Base-by-base conservation (phyloP, 2,888 invertebrate species). In the Tiphia femorata region DNA sequence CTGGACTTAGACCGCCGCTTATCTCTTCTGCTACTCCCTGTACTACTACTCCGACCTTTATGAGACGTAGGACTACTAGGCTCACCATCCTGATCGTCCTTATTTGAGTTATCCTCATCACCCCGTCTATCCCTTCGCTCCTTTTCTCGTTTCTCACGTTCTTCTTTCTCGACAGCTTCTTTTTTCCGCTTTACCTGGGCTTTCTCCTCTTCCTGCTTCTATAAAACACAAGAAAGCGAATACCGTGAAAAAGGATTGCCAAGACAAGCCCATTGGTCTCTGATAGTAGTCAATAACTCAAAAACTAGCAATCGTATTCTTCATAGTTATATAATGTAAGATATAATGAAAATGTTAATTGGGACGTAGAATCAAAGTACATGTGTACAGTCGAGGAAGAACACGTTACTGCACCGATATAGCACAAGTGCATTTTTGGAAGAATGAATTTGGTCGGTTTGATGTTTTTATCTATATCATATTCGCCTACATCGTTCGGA, bases 161-260 rank as follows among this genome's bases (percentile, higher is more conserved):
- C 89, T 60, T 90, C 90, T 80, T 91, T 90, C 80, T 91, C 90
- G 2, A 80, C 81, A 41, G 87, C 87, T 70, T 88, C 88, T 70
- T 87, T 86, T 87, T 92, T 91, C 84, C 89, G 85, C 65, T 89
- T 86, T 37, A 89, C 88, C 80, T 90, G 81, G 44, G 83, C 90
- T 76, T 89, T 89, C 77, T 91, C 90, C 81, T 91, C 91, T 82
- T 92, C 92, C 85, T 91, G 90, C 86, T 91, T 91, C 90, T 91
- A 87, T 78, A 87, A 86, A 85, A 85, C 84, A 84, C 76, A 83
- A 80, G 68, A 67, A 73, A 63, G 63, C 37, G 21, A 30, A 8
- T 5, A 35, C n/a, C n/a, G n/a, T n/a, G n/a, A n/a, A n/a, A n/a
- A n/a, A n/a, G n/a, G n/a, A n/a, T 44, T 48, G 42, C 50, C 53